Percentiles rank a stretch among this genome's conserved stretches.
Evolutionary conservation across 2,113 vertebrate genomes (phyloP).

Genomic region (Corapipo altera): DNA sequence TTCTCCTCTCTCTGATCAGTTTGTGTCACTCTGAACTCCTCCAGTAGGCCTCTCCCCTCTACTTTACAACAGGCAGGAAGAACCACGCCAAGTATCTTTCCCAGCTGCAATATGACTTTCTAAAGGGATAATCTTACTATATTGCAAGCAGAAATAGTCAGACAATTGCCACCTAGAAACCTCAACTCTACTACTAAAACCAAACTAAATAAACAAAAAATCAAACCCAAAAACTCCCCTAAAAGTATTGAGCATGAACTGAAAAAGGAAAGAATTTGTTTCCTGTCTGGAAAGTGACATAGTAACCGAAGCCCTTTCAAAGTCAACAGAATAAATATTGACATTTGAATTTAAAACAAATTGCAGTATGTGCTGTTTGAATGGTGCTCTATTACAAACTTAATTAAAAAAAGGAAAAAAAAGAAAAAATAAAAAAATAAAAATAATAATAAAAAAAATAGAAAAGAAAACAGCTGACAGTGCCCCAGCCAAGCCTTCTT

Average conservation of each 20-base stretch:
- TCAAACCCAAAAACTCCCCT: not conserved
- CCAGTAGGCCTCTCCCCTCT: not conserved
- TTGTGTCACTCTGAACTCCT: not conserved
- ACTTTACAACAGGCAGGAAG: not conserved
- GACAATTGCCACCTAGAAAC: not conserved
- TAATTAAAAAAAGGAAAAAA: not conserved
- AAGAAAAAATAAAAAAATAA: not conserved
- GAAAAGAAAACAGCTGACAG: not conserved
- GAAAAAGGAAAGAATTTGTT: not conserved
- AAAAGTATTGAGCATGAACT: not conserved
- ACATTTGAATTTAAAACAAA: not conserved
- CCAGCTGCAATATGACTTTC: not conserved
- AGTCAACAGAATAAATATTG: not conserved
- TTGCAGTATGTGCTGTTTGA: constrained; percentile 45
- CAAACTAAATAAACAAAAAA: not conserved
- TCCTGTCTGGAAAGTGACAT: not conserved
- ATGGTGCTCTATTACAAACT: constrained; percentile 6
- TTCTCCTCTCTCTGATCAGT: not conserved
- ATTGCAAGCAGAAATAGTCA: not conserved
- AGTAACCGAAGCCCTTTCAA: not conserved
- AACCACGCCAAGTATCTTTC: not conserved
- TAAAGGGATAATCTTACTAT: not conserved
- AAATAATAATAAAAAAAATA: not conserved
- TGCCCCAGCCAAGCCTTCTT: constrained; percentile 10
- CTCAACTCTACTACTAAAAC: not conserved